Evolutionary conservation across 2,113 vertebrate genomes (phyloP), one percentile per base, ranked within the genome.

Genomic region (Tenrec ecaudatus): DNA sequence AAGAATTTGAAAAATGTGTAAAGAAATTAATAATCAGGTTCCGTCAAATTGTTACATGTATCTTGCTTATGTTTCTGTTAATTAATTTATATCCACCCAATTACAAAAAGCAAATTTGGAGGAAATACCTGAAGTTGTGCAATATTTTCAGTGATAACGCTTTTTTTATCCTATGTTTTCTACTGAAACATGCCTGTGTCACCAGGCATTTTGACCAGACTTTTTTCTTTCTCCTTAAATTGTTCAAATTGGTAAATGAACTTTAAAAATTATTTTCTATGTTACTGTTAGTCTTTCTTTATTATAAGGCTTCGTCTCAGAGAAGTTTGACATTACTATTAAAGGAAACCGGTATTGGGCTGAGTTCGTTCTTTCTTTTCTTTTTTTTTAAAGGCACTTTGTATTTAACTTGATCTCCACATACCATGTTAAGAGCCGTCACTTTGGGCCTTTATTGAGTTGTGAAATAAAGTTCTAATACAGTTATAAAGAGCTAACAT

Each of bases 181-280:
- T 97, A 96, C 88, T 88, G 79, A 94, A 80, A 57, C 25, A 29
- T 16, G 58, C 88, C 69, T 95, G n/a, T 96, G 82, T 97, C 88
- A 95, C 95, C 89, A 96, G 95, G 83, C 97, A 96, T 97, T 97
- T 84, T 84, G 97, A 96, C 95, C 92, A 96, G 92, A 92, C 82
- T 95, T 97, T 95, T 95, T 92, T n/a, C n/a, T 40, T 96, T 96
- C 96, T 91, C 80, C 47, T 53, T 95, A 95, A 92, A 86, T 96
- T 98, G 97, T 98, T 97, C 97, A 96, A 98, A 96, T 95, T 97
- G 96, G 96, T 96, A 97, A 98, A 98, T 98, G 97, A 98, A 97
- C 82, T 95, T 77, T 23, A 3, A 7, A 62, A 95, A 92, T 88
- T 40, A 96, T 92, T 47, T 7, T 92, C 92, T 92, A 89, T 94